Evolutionary conservation across 2,113 vertebrate genomes (phyloP), one percentile per base, ranked within the genome.

Genomic region (Rhabdomys dilectus): DNA sequence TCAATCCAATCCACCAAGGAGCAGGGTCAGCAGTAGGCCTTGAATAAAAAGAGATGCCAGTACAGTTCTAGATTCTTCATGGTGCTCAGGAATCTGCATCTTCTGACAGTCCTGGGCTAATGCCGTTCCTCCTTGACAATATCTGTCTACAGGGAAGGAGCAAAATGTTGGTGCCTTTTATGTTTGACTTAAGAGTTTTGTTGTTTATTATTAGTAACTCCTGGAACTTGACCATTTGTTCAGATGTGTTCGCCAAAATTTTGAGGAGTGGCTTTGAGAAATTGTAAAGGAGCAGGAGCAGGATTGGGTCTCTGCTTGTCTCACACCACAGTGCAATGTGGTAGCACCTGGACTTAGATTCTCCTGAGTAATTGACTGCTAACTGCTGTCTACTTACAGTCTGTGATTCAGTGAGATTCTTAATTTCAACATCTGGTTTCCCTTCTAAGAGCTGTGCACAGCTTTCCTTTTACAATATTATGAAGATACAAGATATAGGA

Each of bases 161-260:
- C 60, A 53, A 48, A 68, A 60, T 73, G 58, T 36, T 56, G 53
- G 56, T 64, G 7, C 19, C 80, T 68, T 48, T 31, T 51, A 68
- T 53, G 84, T 88, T 89, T 70, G 10, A n/a, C 58, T 76, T 80
- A 70, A 70, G n/a, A 80, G 84, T 19, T 80, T 87, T 96, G 26
- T 56, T 26, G 39, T 39, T 39, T 95, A 73, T 81, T 77, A 77
- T 22, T 9, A 81, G 42, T 73, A 84, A 93, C 36, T 92, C 26
- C 64, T 16, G 60, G 3, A 31, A 19, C 21, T 91, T 93, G 75
- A 45, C 16, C 51, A 7, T 82, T 75, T 82, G 24, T 1, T 6
- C 39, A 87, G 56, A 82, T 75, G 10, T 31, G 16, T 39, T 10
- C 39, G 88, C 51, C n/a, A 90, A 88, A 29, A 34, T 86, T 36